Evolutionary conservation across 2,888 invertebrate species (phyloP).

Genomic region (Augiades crinisus): DNA sequence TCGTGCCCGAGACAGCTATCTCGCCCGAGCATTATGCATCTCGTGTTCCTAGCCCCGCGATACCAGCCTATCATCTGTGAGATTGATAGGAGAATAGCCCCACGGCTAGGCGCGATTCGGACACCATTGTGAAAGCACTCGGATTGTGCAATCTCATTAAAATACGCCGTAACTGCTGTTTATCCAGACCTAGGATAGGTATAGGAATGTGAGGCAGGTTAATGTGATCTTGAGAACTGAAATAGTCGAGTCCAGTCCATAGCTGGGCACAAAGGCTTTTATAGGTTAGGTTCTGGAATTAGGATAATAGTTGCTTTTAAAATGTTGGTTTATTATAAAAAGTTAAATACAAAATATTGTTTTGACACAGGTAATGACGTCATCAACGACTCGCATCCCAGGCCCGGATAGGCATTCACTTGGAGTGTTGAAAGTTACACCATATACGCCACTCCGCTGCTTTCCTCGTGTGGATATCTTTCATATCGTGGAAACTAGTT

Average conservation of each 20-base stretch:
- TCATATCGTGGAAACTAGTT: too few relatives aligned
- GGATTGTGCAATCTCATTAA: slow-evolving; percentile 59
- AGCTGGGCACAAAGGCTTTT: too few relatives aligned
- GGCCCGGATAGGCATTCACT: too few relatives aligned
- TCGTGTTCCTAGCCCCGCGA: slow-evolving; percentile 60
- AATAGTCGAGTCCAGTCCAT: background rate
- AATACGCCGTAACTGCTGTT: slow-evolving; percentile 44
- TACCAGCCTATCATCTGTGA: slow-evolving; percentile 76
- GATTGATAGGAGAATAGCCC: slow-evolving; percentile 80
- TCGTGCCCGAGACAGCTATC: slow-evolving; percentile 80
- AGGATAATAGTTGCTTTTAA: too few relatives aligned
- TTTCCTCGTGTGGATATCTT: too few relatives aligned
- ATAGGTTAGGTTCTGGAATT: too few relatives aligned
- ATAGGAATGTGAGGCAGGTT: slow-evolving; percentile 7
- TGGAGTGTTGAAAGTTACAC: too few relatives aligned
- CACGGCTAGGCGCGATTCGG: slow-evolving; percentile 68
- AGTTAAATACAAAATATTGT: too few relatives aligned
- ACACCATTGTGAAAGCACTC: slow-evolving; percentile 56
- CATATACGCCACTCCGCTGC: too few relatives aligned
- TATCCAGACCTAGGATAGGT: slow-evolving; percentile 37
- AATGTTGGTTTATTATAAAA: too few relatives aligned
- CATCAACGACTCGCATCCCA: too few relatives aligned
- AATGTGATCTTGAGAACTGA: slow-evolving; percentile 2
- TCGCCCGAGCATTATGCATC: slow-evolving; percentile 77
- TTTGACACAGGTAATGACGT: too few relatives aligned